phyloP scores from a whole-genome alignment of 30 jellyfish, hydroid and myxozoan species.

The Aurelia aurita complex sp. Pacific region DNA sequence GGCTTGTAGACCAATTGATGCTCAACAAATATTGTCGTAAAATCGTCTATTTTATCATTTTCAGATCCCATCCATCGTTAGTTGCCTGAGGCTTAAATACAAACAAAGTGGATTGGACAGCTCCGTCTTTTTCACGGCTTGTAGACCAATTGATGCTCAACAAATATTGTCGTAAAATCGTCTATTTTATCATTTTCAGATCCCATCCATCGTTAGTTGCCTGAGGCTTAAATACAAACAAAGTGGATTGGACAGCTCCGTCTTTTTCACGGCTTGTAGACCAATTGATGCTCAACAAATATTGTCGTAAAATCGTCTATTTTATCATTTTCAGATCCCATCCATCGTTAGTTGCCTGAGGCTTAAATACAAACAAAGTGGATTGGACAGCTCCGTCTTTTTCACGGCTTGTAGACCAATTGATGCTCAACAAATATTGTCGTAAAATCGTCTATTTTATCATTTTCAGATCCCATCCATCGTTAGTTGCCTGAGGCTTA shows the following conservation, averaged over 20 bases:
- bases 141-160: too few relatives aligned
- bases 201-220: constrained; percentile 47
- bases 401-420: neutral
- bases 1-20: too few relatives aligned
- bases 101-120: constrained; percentile 49
- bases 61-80: constrained; percentile 57
- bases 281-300: too few relatives aligned
- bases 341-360: constrained; percentile 38
- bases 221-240: constrained; percentile 44
- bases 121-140: constrained; percentile 53
- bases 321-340: constrained; percentile 33
- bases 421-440: too few relatives aligned
- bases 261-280: constrained; percentile 35
- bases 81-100: constrained; percentile 40
- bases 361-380: constrained; percentile 42
- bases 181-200: neutral
- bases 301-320: too few relatives aligned
- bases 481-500: constrained; percentile 30
- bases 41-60: neutral
- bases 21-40: too few relatives aligned
- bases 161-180: too few relatives aligned
- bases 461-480: constrained; percentile 45
- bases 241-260: constrained; percentile 59
- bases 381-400: constrained; percentile 60
- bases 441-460: neutral